phyloP scores from a whole-genome alignment of 1,140 invertebrate species.

The Druon quercuslanigerum region DNA sequence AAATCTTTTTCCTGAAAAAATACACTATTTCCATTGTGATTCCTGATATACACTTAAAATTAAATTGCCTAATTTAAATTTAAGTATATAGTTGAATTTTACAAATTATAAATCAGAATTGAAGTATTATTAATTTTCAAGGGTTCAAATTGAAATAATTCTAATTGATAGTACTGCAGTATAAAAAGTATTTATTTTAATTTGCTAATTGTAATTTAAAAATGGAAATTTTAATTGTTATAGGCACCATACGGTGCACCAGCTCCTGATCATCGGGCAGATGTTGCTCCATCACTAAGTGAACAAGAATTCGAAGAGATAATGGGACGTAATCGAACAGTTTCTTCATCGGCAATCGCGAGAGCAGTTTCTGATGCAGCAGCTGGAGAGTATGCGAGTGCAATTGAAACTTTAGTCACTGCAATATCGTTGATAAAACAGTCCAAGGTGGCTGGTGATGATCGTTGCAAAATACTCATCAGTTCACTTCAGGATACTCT shows the following conservation, averaged over 20 bases:
- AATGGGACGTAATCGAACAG: constrained; percentile 96
- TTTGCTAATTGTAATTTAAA: too few relatives aligned
- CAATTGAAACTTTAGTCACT: constrained; percentile 98
- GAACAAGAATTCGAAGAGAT: constrained; percentile 99
- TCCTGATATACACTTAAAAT: too few relatives aligned
- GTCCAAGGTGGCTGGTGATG: constrained; percentile 96
- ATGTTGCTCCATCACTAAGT: constrained; percentile 82
- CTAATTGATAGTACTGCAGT: too few relatives aligned
- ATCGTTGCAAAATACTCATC: constrained; percentile 98
- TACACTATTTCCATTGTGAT: too few relatives aligned
- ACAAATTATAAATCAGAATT: too few relatives aligned
- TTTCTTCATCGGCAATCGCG: constrained; percentile 97
- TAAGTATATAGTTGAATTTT: too few relatives aligned
- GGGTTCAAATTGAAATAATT: too few relatives aligned
- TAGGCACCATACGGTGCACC: constrained; percentile 75
- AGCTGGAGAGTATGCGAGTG: constrained; percentile 96
- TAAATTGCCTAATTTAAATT: too few relatives aligned
- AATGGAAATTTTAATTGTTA: constrained; percentile 23
- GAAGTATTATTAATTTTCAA: too few relatives aligned
- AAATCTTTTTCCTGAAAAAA: too few relatives aligned
- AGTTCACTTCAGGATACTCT: constrained; percentile 97
- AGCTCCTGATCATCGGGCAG: constrained; percentile 77
- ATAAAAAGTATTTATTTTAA: too few relatives aligned
- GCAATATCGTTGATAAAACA: constrained; percentile 99
- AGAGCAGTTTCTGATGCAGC: constrained; percentile 98